Percentiles rank a stretch among this genome's conserved stretches.
phyloP scores from a whole-genome alignment of 1,140 invertebrate species.

The Euura lappo region DNA sequence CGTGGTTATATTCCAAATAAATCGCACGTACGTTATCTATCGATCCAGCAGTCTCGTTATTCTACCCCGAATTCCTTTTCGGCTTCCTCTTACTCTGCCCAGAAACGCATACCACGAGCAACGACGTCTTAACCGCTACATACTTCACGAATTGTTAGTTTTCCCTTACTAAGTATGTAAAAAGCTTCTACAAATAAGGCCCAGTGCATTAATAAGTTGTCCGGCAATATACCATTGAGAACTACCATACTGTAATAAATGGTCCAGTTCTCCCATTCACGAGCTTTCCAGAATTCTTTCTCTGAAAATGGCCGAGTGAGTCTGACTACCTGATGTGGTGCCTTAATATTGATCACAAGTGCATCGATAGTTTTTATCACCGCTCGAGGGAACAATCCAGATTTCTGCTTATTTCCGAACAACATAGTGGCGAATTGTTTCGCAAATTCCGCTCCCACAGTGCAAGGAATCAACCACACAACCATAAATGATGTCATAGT shows the following conservation, averaged over 20 bases:
- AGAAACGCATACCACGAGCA: too few relatives aligned
- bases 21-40: too few relatives aligned
- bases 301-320: too few relatives aligned
- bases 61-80: too few relatives aligned
- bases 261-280: neutral
- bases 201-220: constrained; percentile 28
- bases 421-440: neutral
- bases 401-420: neutral
- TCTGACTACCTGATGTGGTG: too few relatives aligned
- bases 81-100: too few relatives aligned
- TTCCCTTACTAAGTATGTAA: constrained; percentile 19
- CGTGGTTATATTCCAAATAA: too few relatives aligned
- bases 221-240: constrained; percentile 23
- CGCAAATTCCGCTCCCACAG: neutral
- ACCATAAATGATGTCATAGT: neutral
- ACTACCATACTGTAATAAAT: constrained; percentile 31
- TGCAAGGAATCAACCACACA: neutral
- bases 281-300: too few relatives aligned
- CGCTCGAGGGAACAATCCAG: neutral
- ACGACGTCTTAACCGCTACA: too few relatives aligned
- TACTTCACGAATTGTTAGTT: constrained; percentile 24
- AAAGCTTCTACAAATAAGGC: constrained; percentile 25
- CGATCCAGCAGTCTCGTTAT: too few relatives aligned
- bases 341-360: constrained; percentile 13
- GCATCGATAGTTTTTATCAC: neutral